Conservation (phyloP, 2,113 vertebrate genomes). For the Oncorhynchus keta region DNA sequence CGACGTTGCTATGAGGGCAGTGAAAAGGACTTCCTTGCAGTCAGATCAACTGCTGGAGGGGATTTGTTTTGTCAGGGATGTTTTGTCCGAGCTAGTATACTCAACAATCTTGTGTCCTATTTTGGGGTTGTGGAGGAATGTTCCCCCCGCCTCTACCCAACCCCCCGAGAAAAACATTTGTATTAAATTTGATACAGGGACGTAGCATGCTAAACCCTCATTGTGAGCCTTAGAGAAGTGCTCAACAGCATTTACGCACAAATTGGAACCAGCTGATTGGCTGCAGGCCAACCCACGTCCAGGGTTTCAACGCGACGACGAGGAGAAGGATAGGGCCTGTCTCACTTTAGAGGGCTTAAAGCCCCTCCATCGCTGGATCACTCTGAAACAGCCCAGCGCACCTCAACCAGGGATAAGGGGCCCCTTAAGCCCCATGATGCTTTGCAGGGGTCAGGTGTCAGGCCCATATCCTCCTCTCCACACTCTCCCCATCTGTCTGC, state of each 20-base stretch:
- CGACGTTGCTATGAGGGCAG: conserved; percentile 6
- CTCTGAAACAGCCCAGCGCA: conserved; percentile 45
- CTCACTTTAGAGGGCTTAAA: conserved; percentile 42
- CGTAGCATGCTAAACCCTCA: conserved; percentile 56
- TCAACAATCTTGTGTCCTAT: conserved; percentile 52
- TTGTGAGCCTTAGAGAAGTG: conserved; percentile 55
- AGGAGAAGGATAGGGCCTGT: conserved; percentile 18
- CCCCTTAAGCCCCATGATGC: conserved; percentile 50
- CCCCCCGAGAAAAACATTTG: conserved; percentile 36
- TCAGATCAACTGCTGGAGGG: background rate
- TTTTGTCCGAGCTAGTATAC: conserved; percentile 33
- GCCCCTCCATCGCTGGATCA: conserved; percentile 47
- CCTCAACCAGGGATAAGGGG: conserved; percentile 59
- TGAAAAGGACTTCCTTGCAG: background rate
- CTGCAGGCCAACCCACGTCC: conserved; percentile 50
- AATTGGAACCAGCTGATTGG: conserved; percentile 76
- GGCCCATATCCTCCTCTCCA: conserved; percentile 38
- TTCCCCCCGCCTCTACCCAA: conserved; percentile 25
- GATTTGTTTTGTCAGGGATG: conserved; percentile 40
- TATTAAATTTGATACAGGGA: conserved; percentile 47
- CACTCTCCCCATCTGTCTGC: conserved; percentile 40
- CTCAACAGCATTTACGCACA: conserved; percentile 53
- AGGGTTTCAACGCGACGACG: conserved; percentile 6
- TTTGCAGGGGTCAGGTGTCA: conserved; percentile 54
- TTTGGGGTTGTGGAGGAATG: conserved; percentile 61